These are phyloP conservation scores for Cepaea hortensis DNA, from an alignment of 2,888 invertebrate genomes.

Conservation along the genomic window DNA sequence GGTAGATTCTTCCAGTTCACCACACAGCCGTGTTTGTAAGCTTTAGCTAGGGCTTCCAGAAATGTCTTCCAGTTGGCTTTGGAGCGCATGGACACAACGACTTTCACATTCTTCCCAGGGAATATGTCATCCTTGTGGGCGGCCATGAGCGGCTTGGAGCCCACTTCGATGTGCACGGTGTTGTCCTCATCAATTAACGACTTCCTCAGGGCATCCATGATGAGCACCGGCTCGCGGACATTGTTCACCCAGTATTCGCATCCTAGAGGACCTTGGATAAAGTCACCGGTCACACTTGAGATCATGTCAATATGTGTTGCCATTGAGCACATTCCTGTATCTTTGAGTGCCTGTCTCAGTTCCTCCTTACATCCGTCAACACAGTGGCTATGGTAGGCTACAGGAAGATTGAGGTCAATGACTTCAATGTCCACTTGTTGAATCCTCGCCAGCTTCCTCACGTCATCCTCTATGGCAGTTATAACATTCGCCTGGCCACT, in stretches of 20 bases:
- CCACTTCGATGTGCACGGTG: slow-evolving; percentile 64
- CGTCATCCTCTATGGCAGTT: slow-evolving; percentile 46
- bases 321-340: slow-evolving; percentile 37
- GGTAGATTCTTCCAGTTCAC: slow-evolving; percentile 51
- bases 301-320: slow-evolving; percentile 41
- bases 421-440: slow-evolving; percentile 40
- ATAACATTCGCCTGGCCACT: slow-evolving; percentile 55
- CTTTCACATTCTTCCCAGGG: slow-evolving; percentile 36
- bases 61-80: slow-evolving; percentile 41
- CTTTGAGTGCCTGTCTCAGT: slow-evolving; percentile 50
- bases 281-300: slow-evolving; percentile 62
- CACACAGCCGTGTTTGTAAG: slow-evolving; percentile 14
- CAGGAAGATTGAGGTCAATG: slow-evolving; percentile 56
- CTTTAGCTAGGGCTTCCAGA: slow-evolving; percentile 38
- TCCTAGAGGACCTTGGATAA: slow-evolving; percentile 43
- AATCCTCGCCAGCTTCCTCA: slow-evolving; percentile 10
- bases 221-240: slow-evolving; percentile 59
- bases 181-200: slow-evolving; percentile 29
- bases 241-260: slow-evolving; percentile 63
- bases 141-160: slow-evolving; percentile 61
- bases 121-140: slow-evolving; percentile 55
- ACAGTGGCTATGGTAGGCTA: slow-evolving; percentile 65
- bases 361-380: slow-evolving; percentile 53
- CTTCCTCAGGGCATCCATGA: slow-evolving; percentile 55
- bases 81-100: slow-evolving; percentile 51